phyloP scores from a whole-genome alignment of 2,797 vertebrate species.

The Sebastes melanostomus region DNA sequence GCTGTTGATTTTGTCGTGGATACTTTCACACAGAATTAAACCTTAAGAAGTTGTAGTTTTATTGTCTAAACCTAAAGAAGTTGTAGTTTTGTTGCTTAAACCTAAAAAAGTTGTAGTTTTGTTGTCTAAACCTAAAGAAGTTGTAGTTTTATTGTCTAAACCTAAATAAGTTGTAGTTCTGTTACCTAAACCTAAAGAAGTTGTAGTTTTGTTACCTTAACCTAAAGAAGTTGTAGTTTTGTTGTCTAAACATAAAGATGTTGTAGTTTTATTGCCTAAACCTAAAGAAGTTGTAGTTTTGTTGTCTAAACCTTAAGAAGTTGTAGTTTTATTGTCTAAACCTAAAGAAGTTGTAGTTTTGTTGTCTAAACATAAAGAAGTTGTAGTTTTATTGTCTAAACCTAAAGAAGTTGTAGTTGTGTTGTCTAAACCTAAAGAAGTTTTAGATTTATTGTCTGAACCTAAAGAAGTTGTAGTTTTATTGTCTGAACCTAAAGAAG shows the following conservation, averaged over 20 bases:
- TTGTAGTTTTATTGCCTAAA: too few relatives aligned
- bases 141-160: accelerated
- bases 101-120: too few relatives aligned
- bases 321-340: accelerated
- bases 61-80: accelerated
- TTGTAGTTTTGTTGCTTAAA: accelerated
- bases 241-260: accelerated
- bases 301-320: accelerated
- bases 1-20: too few relatives aligned
- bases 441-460: accelerated
- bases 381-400: accelerated
- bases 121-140: too few relatives aligned
- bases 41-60: too few relatives aligned
- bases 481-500: accelerated
- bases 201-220: accelerated
- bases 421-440: accelerated
- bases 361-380: accelerated
- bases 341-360: too few relatives aligned
- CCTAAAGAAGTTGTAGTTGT: accelerated
- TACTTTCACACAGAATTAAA: too few relatives aligned
- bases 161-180: too few relatives aligned
- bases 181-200: accelerated
- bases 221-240: too few relatives aligned
- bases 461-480: too few relatives aligned
- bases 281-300: too few relatives aligned